Conservation (phyloP, 2,797 vertebrate genomes). For the Ictinia mississippiensis region DNA sequence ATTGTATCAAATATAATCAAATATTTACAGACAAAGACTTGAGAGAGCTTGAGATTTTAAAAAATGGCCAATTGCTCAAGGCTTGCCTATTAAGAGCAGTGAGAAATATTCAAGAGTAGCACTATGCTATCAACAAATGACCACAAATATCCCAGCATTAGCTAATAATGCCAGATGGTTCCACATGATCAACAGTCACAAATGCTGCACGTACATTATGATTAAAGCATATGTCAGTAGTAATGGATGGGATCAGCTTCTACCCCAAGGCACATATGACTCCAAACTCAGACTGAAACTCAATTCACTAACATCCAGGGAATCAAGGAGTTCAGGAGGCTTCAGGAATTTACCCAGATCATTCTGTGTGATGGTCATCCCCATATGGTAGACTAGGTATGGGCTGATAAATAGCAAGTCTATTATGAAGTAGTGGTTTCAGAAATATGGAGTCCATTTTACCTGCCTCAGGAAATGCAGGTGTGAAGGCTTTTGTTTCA, state of each 20-base stretch:
- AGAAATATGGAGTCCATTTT: neutral
- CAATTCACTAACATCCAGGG: neutral
- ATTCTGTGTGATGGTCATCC: neutral
- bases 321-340: neutral
- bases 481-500: neutral
- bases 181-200: neutral
- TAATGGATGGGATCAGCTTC: neutral
- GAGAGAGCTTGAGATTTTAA: neutral
- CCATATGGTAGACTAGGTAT: neutral
- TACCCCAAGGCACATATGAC: neutral
- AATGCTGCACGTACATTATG: neutral
- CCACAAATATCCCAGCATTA: neutral
- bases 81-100: neutral
- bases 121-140: neutral
- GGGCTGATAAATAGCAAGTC: neutral
- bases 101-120: neutral
- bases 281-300: neutral
- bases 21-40: neutral
- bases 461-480: neutral
- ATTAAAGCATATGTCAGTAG: neutral
- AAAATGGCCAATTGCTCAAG: neutral
- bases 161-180: neutral
- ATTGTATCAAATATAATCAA: neutral
- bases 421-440: neutral
- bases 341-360: neutral